phyloP scores from a whole-genome alignment of 1,140 invertebrate species.

The Frieseomelitta varia region DNA sequence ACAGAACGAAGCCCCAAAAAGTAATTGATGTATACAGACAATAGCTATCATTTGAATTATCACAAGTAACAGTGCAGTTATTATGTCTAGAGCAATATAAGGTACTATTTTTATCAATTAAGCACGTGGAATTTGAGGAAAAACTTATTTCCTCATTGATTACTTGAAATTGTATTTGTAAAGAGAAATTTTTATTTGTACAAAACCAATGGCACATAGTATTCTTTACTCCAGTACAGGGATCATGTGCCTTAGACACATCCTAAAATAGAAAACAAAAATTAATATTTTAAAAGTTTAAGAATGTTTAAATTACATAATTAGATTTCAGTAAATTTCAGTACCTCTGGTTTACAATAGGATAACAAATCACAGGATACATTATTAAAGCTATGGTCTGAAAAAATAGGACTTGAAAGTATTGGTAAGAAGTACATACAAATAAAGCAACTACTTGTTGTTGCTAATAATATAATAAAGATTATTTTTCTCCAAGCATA shows the following conservation, averaged over 20 bases:
- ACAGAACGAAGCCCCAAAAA: conserved; percentile 88
- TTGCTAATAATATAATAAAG: conserved; percentile 85
- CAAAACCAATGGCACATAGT: conserved; percentile 69
- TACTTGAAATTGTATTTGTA: conserved; percentile 54
- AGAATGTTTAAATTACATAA: not conserved
- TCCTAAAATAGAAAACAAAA: conserved; percentile 21
- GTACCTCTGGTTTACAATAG: conserved; percentile 66
- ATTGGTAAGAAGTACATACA: conserved; percentile 86
- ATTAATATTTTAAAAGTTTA: not conserved
- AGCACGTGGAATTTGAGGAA: conserved; percentile 69
- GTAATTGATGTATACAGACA: conserved; percentile 83
- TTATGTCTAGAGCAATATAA: conserved; percentile 29
- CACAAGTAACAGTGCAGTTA: conserved; percentile 63
- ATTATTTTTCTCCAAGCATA: conserved; percentile 85
- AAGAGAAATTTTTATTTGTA: conserved; percentile 54
- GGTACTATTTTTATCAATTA: conserved; percentile 43
- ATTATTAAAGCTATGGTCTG: conserved; percentile 68
- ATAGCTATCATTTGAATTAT: conserved; percentile 56
- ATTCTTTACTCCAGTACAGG: conserved; percentile 36
- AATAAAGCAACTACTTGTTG: conserved; percentile 85
- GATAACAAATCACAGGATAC: conserved; percentile 64
- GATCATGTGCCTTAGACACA: conserved; percentile 11
- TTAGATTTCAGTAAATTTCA: too few species aligned
- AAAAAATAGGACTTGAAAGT: conserved; percentile 70
- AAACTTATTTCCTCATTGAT: conserved; percentile 40